These are phyloP conservation scores for Tenrec ecaudatus DNA, from an alignment of 2,113 vertebrate genomes.

Conservation along the genomic window DNA sequence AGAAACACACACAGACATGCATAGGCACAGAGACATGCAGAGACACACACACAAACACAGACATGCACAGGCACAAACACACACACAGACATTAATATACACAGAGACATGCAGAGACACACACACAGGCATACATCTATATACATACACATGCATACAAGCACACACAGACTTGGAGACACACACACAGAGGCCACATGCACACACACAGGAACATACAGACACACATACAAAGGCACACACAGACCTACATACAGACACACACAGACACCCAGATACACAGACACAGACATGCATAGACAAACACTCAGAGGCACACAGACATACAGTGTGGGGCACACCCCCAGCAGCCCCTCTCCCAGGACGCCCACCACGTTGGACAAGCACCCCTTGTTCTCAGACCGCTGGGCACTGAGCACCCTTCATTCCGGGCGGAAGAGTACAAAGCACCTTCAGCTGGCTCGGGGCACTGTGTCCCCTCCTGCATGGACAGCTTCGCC, in stretches of 20 bases:
- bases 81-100: not conserved
- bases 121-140: not conserved
- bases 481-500: slow-evolving; percentile 83
- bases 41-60: not conserved
- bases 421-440: slow-evolving; percentile 70
- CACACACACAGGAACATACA: not conserved
- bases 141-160: too few relatives aligned
- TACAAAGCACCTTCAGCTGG: slow-evolving; percentile 87
- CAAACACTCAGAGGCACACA: not conserved
- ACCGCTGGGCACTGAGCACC: slow-evolving; percentile 63
- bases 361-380: slow-evolving; percentile 42
- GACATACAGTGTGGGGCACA: not conserved
- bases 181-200: not conserved
- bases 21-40: not conserved
- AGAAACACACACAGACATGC: not conserved
- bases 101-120: not conserved
- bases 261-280: not conserved
- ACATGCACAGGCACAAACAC: not conserved
- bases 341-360: not conserved
- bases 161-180: not conserved
- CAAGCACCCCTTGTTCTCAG: slow-evolving; percentile 76
- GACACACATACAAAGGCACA: not conserved
- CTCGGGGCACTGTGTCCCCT: slow-evolving; percentile 81
- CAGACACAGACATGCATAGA: not conserved
- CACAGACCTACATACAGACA: not conserved